Evolutionary conservation across 2,797 vertebrate genomes (phyloP).

Genomic region (Nyctibius grandis): DNA sequence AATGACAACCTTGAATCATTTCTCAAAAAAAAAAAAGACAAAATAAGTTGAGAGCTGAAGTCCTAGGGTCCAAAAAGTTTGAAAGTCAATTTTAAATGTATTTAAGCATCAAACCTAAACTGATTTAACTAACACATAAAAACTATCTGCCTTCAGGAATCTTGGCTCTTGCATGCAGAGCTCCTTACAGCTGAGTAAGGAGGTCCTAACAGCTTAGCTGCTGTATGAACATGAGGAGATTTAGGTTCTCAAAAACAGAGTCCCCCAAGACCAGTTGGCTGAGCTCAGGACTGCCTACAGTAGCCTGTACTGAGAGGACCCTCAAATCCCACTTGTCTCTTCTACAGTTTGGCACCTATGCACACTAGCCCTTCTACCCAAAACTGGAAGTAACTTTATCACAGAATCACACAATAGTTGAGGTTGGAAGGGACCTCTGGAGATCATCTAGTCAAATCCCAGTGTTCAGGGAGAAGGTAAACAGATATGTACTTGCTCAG

Average conservation of each 20-base stretch:
- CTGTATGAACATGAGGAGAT: background rate
- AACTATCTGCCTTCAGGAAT: background rate
- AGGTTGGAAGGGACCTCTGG: background rate
- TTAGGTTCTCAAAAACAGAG: background rate
- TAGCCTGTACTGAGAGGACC: background rate
- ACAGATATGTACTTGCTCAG: background rate
- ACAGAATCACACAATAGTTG: background rate
- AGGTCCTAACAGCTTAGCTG: background rate
- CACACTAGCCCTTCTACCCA: background rate
- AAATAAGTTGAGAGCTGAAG: background rate
- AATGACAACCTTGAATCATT: background rate
- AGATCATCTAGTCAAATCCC: background rate
- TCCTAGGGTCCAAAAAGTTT: background rate
- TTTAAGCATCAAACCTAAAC: background rate
- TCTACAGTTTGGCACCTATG: background rate
- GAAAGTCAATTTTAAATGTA: background rate
- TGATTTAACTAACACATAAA: background rate
- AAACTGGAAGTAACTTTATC: background rate
- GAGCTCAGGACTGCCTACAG: background rate
- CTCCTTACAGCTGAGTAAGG: background rate
- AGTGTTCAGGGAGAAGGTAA: background rate
- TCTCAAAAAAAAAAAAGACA: background rate
- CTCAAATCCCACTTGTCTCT: fast-evolving
- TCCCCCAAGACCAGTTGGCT: background rate
- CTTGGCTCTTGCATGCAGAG: background rate